phyloP scores from a whole-genome alignment of 2,888 invertebrate species.

The Thumatha senex region DNA sequence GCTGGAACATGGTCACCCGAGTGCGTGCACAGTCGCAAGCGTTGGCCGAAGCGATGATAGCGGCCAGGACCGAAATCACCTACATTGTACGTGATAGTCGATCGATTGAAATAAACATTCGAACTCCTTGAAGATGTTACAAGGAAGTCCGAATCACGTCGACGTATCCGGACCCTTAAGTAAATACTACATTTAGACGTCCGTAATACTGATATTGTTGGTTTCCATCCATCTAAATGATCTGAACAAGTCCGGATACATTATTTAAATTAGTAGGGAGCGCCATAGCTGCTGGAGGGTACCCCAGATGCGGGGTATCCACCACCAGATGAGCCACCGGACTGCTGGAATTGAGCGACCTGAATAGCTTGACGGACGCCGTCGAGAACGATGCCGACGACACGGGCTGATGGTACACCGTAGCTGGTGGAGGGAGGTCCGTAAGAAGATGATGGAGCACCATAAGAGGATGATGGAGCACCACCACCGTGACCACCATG shows the following conservation, averaged over 20 bases:
- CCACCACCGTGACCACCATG: constrained; percentile 84
- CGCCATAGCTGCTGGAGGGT: constrained; percentile 88
- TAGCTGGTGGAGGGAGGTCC: constrained; percentile 85
- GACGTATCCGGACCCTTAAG: constrained; percentile 45
- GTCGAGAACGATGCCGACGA: constrained; percentile 93
- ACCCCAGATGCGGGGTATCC: constrained; percentile 81
- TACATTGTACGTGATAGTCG: constrained; percentile 78
- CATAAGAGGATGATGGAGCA: constrained; percentile 87
- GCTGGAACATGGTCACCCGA: constrained; percentile 64
- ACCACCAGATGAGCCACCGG: constrained; percentile 67
- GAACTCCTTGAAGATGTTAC: constrained; percentile 52
- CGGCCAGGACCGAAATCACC: constrained; percentile 66
- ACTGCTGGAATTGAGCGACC: constrained; percentile 92
- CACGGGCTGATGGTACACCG: constrained; percentile 78
- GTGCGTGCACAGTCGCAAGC: constrained; percentile 82
- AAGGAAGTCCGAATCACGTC: constrained; percentile 62
- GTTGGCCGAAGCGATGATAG: constrained; percentile 60
- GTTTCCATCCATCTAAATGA: constrained; percentile 31
- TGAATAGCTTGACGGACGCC: constrained; percentile 94
- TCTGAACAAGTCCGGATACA: constrained; percentile 34
- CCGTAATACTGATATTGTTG: constrained; percentile 17
- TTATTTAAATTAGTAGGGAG: constrained; percentile 70
- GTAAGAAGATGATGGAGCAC: constrained; percentile 84
- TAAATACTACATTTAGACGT: constrained; percentile 33
- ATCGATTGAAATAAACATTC: constrained; percentile 66